Base-by-base conservation (phyloP, 1,140 invertebrate genomes). In the Hypothenemus hampei region DNA sequence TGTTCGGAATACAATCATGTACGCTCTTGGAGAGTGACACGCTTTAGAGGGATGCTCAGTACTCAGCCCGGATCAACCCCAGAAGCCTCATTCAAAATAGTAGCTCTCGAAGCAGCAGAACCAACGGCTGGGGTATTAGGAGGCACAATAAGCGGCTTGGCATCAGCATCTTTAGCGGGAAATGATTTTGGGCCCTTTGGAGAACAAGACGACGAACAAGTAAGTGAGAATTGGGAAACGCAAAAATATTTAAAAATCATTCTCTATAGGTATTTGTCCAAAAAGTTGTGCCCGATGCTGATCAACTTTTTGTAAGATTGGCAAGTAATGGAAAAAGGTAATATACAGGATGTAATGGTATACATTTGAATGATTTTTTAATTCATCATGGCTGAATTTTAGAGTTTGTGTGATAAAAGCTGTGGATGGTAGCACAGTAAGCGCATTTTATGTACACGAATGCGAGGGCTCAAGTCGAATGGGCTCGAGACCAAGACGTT, bases 1-100 rank as follows among this genome's bases (percentile, higher is more conserved):
- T 98, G 95, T 72, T 93, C 89, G 61, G 94, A 98, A 70, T 97
- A 97, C 68, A 97, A 97, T 76, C 96, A 98, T 74, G 95, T 98
- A 4, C 77, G 96, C 45, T 95, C 91, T 47, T 99, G 96, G 96
- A 86, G 88, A 43, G 89, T 98, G 10, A 97, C 93, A 0, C 79
- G 96, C 58, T 98, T 99, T 68, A 77, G 96, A 35, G 88, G 89
- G 6, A 91, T 98, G 93, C 96, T 98, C 29, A 97, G 92, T 4
- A 98, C 95, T 1, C 95, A 98, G 70, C 95, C 96, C 0, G 95
- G 95, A 3, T 96, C 93, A 1, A 96, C 91, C 10, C 93, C 94
- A 3, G 84, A 97, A 63, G 93, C 94, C 1, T 96, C 92, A 3
- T 99, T 98, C 71, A 97, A 97, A 75, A 91, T 97, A 61, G 77